Evolutionary conservation across 64 coral and sea anemone species (phyloP), one percentile per base, ranked within the genome.

Genomic region (Acropora yongei): DNA sequence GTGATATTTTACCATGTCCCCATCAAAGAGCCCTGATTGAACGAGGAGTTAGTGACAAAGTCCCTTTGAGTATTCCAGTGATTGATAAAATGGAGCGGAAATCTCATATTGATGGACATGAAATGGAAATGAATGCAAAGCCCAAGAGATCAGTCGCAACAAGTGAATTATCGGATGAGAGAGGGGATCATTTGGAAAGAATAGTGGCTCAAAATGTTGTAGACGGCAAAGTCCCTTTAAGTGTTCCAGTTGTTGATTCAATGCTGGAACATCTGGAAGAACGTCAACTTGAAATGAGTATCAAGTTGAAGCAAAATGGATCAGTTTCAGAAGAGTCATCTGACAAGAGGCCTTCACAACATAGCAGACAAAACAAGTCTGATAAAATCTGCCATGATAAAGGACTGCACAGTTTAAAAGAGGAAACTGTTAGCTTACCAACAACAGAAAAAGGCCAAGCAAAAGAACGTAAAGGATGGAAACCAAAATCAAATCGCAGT

Each of bases 1-100:
- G 91, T 88, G 91, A 93, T 30, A 93, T 93, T 65, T 65, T 93
- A 72, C 91, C 91, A 50, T 93, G 91, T 80, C 75, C 83, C 17
- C 86, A 88, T 77, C 86, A 88, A 85, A 85, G 12, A 71, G 41
- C 63, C 65, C 82, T 85, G 8, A 85, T 85, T 85, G 82, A 85
- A 72, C 72, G 72, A 8, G 63, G 7, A 40, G 10, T 65, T 3
- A 47, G 63, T 20, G 17, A 85, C 72, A 72, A 72, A 85, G 5
- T 85, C 1, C 82, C 65, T 48, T 47, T 85, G 7, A 85, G 82
- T 20, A 48, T 16, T 71, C 65, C 82, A 49, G 82, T 85, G 16
- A 65, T 85, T 0, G 82, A 85, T 4, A 68, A 17, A 72, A 71
- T 69, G 63, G 4, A 5, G 17, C 63, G 9, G 9, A 16, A 85